phyloP scores from a whole-genome alignment of 2,888 invertebrate genomes.

The Caenorhabditis auriculariae region DNA sequence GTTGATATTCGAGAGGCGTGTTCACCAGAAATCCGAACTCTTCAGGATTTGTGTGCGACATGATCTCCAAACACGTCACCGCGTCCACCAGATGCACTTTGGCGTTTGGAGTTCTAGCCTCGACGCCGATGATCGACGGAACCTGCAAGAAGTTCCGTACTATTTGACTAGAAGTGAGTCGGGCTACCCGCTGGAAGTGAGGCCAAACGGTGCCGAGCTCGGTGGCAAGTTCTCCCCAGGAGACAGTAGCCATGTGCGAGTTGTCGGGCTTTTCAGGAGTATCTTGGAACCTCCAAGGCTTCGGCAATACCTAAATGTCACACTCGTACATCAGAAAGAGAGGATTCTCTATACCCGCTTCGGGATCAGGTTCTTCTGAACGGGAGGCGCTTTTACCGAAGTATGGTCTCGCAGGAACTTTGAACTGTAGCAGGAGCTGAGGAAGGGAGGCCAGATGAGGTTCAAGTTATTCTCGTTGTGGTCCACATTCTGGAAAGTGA shows the following conservation, averaged over 20 bases:
- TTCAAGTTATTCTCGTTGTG: constrained; percentile 23
- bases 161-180: not conserved
- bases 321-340: not conserved
- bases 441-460: constrained; percentile 50
- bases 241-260: constrained; percentile 25
- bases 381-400: constrained; percentile 15
- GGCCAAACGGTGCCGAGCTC: constrained; percentile 53
- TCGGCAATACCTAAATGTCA: constrained; percentile 22
- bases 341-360: constrained; percentile 8
- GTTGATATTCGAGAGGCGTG: constrained; percentile 37
- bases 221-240: constrained; percentile 30
- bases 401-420: constrained; percentile 45
- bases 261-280: constrained; percentile 12
- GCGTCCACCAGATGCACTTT: constrained; percentile 42
- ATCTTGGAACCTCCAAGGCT: constrained; percentile 24
- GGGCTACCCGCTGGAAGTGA: constrained; percentile 28
- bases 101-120: constrained; percentile 17
- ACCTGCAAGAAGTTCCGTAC: constrained; percentile 8
- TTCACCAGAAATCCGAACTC: constrained; percentile 22
- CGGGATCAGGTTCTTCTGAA: constrained; percentile 10
- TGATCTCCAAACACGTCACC: constrained; percentile 26
- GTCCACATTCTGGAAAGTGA: constrained; percentile 19
- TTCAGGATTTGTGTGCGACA: constrained; percentile 31
- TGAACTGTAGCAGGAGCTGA: constrained; percentile 40
- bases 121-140: constrained; percentile 42